These are phyloP conservation scores for Sarotherodon lohbergeri DNA, from an alignment of 2,113 vertebrate genomes.

Conservation along the genomic window DNA sequence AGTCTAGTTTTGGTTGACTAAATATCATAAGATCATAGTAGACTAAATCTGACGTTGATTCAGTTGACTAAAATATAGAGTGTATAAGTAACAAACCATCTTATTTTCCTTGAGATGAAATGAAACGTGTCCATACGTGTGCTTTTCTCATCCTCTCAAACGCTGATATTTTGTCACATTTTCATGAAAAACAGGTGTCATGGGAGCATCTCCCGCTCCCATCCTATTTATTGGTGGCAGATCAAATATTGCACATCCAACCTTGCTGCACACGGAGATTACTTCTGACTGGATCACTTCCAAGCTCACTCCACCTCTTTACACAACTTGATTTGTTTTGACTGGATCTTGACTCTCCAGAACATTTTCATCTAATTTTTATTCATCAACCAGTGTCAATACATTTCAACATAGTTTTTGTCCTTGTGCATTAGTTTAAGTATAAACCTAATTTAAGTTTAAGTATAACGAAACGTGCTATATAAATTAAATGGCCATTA, in stretches of 20 bases:
- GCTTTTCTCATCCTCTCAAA: background rate
- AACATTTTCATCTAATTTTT: background rate
- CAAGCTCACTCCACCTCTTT: background rate
- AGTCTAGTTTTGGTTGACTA: background rate
- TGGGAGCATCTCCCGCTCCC: background rate
- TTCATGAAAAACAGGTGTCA: background rate
- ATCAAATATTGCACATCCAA: background rate
- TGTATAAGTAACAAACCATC: background rate
- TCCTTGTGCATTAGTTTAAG: background rate
- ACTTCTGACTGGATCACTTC: background rate
- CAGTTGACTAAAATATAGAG: background rate
- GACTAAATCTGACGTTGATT: background rate
- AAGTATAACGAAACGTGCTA: background rate
- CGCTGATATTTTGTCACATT: background rate
- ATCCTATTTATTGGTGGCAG: background rate
- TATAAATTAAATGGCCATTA: background rate
- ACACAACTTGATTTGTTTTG: background rate
- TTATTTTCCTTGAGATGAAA: background rate
- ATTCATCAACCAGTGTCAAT: background rate
- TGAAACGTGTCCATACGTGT: background rate
- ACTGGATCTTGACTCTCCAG: background rate
- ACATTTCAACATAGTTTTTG: background rate
- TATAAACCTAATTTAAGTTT: background rate
- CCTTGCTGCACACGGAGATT: background rate
- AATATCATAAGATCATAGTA: background rate